Conservation (phyloP, 1,140 invertebrate genomes). For the Bombus haemorrhoidalis region DNA sequence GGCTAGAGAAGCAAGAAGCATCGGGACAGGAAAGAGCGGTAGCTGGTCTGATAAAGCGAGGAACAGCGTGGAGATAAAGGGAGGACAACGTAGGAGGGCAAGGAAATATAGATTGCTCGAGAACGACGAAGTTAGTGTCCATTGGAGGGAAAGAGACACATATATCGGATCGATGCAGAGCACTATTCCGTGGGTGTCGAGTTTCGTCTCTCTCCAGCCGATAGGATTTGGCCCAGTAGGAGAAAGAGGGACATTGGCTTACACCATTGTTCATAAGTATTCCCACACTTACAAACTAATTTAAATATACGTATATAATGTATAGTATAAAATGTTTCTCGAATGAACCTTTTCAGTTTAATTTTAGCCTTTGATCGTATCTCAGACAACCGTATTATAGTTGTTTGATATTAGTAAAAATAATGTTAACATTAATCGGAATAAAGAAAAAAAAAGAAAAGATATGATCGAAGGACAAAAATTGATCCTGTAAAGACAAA, state of each 20-base stretch:
- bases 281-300: not conserved
- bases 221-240: no score
- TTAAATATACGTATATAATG: not conserved
- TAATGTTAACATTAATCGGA: not conserved
- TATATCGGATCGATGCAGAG: slow-evolving; percentile 36
- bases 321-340: not conserved
- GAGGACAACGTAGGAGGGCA: slow-evolving; percentile 9
- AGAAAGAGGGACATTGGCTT: not conserved
- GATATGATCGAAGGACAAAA: no score
- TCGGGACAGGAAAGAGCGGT: not conserved
- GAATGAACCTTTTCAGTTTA: not conserved
- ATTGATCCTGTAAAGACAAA: no score
- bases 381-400: not conserved
- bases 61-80: slow-evolving; percentile 14
- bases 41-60: slow-evolving; percentile 8
- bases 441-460: no score
- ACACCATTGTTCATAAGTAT: not conserved
- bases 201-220: not conserved
- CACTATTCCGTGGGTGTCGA: slow-evolving; percentile 23
- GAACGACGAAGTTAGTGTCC: not conserved
- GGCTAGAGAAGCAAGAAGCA: not conserved
- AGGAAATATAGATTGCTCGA: slow-evolving; percentile 34
- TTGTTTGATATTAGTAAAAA: not conserved
- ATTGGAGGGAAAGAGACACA: slow-evolving; percentile 14
- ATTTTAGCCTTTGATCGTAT: not conserved